A percentile compares a stretch with the other conserved stretches of the same genome.
Conservation (phyloP, 2,797 vertebrate genomes). For the Echeneis naucrates region DNA sequence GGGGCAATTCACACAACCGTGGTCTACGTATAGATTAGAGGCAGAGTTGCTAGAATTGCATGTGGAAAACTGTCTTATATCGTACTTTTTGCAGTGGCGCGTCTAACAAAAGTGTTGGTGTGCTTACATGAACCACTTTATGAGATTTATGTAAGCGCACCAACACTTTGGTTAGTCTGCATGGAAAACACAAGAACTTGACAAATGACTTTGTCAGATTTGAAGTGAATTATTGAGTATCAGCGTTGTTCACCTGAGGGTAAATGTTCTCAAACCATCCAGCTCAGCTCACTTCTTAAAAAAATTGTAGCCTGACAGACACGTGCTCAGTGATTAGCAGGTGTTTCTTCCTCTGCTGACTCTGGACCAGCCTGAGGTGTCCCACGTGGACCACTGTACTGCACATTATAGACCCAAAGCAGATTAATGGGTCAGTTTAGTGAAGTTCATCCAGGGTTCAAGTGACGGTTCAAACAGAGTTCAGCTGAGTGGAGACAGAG, state of each 20-base stretch:
- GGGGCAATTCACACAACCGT: too few species aligned
- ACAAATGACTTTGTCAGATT: neutral
- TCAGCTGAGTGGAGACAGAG: slow-evolving; percentile 49
- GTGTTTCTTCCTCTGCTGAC: slow-evolving; percentile 35
- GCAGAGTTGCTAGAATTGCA: too few species aligned
- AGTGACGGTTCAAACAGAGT: slow-evolving; percentile 71
- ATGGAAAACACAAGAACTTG: neutral
- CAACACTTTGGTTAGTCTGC: too few species aligned
- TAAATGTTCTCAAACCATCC: neutral
- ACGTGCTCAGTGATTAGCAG: slow-evolving; percentile 39
- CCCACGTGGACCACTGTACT: slow-evolving; percentile 42
- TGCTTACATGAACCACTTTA: too few species aligned
- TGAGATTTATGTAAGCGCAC: too few species aligned
- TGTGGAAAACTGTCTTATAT: too few species aligned
- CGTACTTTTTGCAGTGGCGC: too few species aligned
- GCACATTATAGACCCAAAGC: slow-evolving; percentile 57
- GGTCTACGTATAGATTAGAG: too few species aligned
- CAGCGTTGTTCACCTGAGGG: neutral
- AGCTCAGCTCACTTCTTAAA: slow-evolving; percentile 24
- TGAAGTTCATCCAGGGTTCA: slow-evolving; percentile 77
- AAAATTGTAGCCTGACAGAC: slow-evolving; percentile 2
- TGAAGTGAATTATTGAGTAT: neutral
- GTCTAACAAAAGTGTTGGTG: too few species aligned
- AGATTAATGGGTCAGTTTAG: slow-evolving; percentile 77
- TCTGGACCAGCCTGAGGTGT: slow-evolving; percentile 12